Percentiles rank a stretch among this genome's conserved stretches.
Evolutionary conservation across 2,797 vertebrate species (phyloP).

Genomic region (Arremon aurantiirostris): DNA sequence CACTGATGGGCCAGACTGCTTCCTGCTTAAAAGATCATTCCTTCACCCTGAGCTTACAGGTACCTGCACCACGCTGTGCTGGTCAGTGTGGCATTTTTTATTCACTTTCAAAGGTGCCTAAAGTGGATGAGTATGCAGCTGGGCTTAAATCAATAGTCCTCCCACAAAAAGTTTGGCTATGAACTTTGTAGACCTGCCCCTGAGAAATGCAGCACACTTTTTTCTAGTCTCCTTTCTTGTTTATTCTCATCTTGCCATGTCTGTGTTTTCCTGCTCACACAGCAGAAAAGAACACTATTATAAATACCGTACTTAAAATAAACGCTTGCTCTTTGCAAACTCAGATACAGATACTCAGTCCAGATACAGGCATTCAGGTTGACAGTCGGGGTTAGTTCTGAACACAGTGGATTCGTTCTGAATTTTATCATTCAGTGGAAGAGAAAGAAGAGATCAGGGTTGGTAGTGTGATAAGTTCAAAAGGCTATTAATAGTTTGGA

Average conservation of each 20-base stretch:
- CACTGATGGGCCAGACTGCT: background rate
- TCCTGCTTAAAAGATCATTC: background rate
- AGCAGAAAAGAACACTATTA: background rate
- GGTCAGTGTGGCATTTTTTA: rapidly evolving
- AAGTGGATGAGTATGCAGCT: background rate
- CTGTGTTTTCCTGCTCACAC: background rate
- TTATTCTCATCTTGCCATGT: background rate
- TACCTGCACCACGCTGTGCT: background rate
- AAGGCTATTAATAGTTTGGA: background rate
- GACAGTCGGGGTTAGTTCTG: background rate
- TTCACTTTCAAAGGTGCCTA: background rate
- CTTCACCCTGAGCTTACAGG: background rate
- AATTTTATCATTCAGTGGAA: background rate
- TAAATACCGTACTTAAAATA: background rate
- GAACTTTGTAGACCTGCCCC: background rate
- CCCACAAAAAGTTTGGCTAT: background rate
- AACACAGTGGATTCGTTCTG: background rate
- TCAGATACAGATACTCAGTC: background rate
- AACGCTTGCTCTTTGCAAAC: background rate
- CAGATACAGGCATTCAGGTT: background rate
- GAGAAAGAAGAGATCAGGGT: background rate
- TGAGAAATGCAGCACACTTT: background rate
- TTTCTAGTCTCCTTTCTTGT: background rate
- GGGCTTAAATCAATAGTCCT: background rate
- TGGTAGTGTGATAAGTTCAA: background rate